Evolutionary conservation across 2,888 invertebrate species (phyloP).

Genomic region (Masnerella sp.): DNA sequence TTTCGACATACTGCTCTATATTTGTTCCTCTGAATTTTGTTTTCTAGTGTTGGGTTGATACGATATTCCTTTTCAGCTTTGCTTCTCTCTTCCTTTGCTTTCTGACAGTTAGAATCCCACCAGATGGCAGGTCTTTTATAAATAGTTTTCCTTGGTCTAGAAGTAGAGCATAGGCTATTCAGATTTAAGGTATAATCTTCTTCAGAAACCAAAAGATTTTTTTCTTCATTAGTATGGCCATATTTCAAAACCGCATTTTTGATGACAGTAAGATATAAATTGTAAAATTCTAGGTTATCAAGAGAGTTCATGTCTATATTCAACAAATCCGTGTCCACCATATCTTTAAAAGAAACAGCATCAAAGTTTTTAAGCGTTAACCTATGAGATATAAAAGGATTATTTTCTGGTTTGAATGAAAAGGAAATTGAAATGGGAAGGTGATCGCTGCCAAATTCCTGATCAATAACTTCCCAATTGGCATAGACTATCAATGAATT

Average conservation of each 20-base stretch:
- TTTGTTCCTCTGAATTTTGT: slow-evolving; percentile 1
- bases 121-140: background rate
- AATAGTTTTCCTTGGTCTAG: background rate
- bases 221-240: too few species aligned
- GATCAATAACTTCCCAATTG: background rate
- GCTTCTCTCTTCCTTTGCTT: background rate
- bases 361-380: background rate
- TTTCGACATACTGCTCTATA: background rate
- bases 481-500: background rate
- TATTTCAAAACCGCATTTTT: too few species aligned
- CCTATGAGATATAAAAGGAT: background rate
- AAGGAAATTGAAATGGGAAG: background rate
- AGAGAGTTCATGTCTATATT: too few species aligned
- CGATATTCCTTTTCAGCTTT: background rate
- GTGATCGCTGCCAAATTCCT: background rate
- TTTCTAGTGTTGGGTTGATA: background rate
- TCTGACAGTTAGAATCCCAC: slow-evolving; percentile 1
- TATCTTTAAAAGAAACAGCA: too few species aligned
- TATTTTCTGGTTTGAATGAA: background rate
- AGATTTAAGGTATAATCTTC: background rate
- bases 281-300: too few species aligned
- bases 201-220: background rate
- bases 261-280: too few species aligned
- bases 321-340: too few species aligned
- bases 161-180: background rate